These are phyloP conservation scores for Haliclona indistincta DNA, from an alignment of 37 sponge, comb jelly and placozoan species.

Conservation along the genomic window DNA sequence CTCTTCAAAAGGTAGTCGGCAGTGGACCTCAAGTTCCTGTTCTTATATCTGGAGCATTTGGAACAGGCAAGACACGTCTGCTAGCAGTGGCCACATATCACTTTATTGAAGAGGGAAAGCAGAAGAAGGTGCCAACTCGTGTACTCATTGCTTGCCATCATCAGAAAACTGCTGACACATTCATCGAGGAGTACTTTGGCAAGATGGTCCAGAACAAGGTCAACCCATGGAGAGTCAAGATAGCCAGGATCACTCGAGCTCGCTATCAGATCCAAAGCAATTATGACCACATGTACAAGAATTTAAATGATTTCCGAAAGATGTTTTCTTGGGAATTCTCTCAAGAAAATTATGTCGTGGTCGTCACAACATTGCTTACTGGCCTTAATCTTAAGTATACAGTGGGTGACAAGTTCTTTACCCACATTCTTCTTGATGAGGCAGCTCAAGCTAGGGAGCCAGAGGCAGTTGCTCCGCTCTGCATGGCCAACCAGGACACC, in stretches of 20 bases:
- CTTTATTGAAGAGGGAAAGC: neutral
- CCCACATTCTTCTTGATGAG: constrained; percentile 27
- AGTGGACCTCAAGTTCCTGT: constrained; percentile 9
- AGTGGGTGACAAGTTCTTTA: neutral
- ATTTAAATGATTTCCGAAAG: neutral
- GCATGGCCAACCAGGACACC: neutral
- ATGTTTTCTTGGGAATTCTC: neutral
- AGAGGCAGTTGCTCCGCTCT: constrained; percentile 6
- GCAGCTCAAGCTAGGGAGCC: constrained; percentile 22
- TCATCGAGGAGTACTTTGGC: constrained; percentile 20
- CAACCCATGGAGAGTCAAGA: neutral
- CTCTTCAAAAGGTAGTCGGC: constrained; percentile 25
- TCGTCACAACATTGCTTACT: constrained; percentile 20
- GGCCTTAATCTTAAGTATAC: constrained; percentile 1
- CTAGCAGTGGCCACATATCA: constrained; percentile 18
- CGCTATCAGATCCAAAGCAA: neutral
- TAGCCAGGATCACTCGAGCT: neutral
- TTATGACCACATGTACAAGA: too few relatives aligned
- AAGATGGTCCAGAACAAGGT: neutral
- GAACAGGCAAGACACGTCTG: constrained; percentile 33
- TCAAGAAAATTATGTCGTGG: neutral
- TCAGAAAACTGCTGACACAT: constrained; percentile 21
- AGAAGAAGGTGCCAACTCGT: neutral
- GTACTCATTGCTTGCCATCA: constrained; percentile 13
- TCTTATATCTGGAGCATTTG: constrained; percentile 25